Evolutionary conservation across 1,140 invertebrate species (phyloP), one percentile per base, ranked within the genome.

Genomic region (Drosophila eugracilis): DNA sequence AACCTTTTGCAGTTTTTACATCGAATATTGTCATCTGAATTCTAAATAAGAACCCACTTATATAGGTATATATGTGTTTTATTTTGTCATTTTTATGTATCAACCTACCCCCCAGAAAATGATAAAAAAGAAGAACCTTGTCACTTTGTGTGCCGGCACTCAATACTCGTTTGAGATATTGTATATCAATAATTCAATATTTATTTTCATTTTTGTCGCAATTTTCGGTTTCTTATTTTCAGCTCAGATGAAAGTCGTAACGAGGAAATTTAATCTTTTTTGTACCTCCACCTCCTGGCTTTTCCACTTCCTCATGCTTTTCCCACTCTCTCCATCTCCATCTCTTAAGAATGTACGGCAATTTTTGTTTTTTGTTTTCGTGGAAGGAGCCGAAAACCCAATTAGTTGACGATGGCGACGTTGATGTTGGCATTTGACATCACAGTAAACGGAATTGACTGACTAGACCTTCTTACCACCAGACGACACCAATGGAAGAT

Each of bases 121-220:
- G 54, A 73, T 36, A 63, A 73, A 63, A 62, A 73, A 71, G 26
- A 26, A 26, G 30, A 32, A 37, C 42, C 24, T 44, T 44, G 15
- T 14, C 15, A 41, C 15, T 53, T 19, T 15, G 28, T 44, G 17
- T 34, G 41, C 55, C 14, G 30, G 17, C 59, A 44, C 45, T 50
- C 71, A 49, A 57, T 67, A 54, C 42, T 39, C 26, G 42, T 71
- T 63, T 57, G 57, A 77, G 78, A 65, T 86, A 85, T 85, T 85
- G 77, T 86, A 71, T 85, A 86, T 85, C 77, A 81, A 86, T 86
- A 86, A 86, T 88, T 86, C 83, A 86, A 86, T 86, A 86, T 86
- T 86, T 85, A 78, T 81, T 85, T 86, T 81, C 73, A 75, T 81
- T 88, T 77, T 60, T 65, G 62, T 62, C 57, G 21, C 30, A 50